These are phyloP conservation scores for Globodera ellingtonae DNA, from an alignment of 1,140 invertebrate species.

Conservation along the genomic window DNA sequence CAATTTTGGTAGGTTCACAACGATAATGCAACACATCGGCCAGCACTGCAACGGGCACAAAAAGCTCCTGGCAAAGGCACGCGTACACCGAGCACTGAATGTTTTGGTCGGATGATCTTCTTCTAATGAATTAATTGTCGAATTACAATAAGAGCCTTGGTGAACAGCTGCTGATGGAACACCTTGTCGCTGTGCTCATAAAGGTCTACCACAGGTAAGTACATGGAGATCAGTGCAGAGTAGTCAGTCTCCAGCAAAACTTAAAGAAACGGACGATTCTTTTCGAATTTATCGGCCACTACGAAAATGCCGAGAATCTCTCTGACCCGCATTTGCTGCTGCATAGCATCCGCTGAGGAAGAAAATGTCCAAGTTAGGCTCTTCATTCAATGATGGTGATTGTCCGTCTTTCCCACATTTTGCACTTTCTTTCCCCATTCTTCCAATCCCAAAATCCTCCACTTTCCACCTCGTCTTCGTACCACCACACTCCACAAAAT, in stretches of 20 bases:
- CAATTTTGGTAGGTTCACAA: conserved; percentile 40
- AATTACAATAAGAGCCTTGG: conserved; percentile 40
- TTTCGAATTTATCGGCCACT: conserved; percentile 9
- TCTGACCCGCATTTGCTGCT: conserved; percentile 2
- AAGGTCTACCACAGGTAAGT: conserved; percentile 23
- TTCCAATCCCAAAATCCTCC: too few species aligned
- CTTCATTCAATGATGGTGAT: not conserved
- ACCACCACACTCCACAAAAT: conserved; percentile 15
- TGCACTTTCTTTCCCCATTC: too few species aligned
- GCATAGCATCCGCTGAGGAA: conserved; percentile 33
- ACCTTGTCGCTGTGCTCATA: conserved; percentile 30
- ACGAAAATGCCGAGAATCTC: not conserved
- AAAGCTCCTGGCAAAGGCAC: conserved; percentile 42
- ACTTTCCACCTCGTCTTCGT: too few species aligned
- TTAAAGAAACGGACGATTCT: not conserved
- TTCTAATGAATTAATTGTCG: too few species aligned
- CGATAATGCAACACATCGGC: conserved; percentile 38
- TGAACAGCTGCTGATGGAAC: conserved; percentile 50
- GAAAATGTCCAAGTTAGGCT: conserved; percentile 3
- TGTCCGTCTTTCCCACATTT: not conserved
- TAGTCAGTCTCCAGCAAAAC: conserved; percentile 17
- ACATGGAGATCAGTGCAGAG: conserved; percentile 26
- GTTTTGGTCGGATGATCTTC: too few species aligned
- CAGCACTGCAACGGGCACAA: conserved; percentile 34
- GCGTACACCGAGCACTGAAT: conserved; percentile 23